phyloP scores from a whole-genome alignment of 2,888 invertebrate genomes.

The Diaphora mendica region DNA sequence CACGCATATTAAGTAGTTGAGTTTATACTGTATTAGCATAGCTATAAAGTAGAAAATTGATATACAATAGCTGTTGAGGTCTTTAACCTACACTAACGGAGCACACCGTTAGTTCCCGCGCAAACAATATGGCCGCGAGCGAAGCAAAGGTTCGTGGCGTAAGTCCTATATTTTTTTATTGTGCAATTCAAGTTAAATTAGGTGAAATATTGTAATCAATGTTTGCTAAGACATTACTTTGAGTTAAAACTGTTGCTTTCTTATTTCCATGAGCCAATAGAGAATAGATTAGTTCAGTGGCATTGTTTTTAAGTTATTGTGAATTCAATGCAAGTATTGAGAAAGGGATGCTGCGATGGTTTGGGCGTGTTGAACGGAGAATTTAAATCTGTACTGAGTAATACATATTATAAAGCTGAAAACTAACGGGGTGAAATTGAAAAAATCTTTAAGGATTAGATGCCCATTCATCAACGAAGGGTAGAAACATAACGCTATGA shows the following conservation, averaged over 20 bases:
- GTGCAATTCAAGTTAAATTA: conserved; percentile 27
- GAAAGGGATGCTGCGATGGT: not conserved
- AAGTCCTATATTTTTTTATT: conserved; percentile 49
- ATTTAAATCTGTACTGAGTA: too few species aligned
- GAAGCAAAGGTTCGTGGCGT: conserved; percentile 46
- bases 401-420: too few species aligned
- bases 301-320: not conserved
- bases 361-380: not conserved
- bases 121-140: conserved; percentile 64
- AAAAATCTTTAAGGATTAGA: too few species aligned
- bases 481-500: too few species aligned
- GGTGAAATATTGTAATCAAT: conserved; percentile 20
- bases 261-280: not conserved
- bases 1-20: conserved; percentile 30
- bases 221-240: conserved; percentile 10
- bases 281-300: not conserved
- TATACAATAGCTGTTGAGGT: conserved; percentile 51
- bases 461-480: too few species aligned
- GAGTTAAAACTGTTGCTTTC: conserved; percentile 5
- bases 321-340: not conserved
- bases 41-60: conserved; percentile 30
- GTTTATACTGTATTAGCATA: conserved; percentile 39
- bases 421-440: too few species aligned
- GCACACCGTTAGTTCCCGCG: conserved; percentile 66
- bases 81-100: conserved; percentile 64